Conservation (phyloP, 2,888 invertebrate genomes). For the Drosophila kokeensis region DNA sequence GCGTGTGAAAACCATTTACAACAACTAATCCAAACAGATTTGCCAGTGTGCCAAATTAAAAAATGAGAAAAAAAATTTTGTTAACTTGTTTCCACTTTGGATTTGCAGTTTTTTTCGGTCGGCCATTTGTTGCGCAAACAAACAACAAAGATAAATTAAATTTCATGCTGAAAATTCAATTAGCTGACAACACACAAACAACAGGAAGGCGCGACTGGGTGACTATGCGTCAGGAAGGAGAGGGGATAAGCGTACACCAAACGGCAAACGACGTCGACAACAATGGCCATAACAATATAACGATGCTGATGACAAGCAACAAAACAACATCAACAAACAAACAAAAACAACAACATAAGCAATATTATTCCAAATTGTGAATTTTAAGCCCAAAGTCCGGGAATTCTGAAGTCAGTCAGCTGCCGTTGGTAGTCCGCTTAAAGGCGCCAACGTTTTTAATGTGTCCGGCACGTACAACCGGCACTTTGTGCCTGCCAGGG, state of each 20-base stretch:
- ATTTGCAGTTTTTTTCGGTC: constrained; percentile 45
- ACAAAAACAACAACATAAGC: constrained; percentile 47
- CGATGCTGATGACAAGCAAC: constrained; percentile 75
- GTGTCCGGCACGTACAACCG: constrained; percentile 68
- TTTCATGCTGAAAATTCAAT: constrained; percentile 81
- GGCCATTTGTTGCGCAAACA: constrained; percentile 72
- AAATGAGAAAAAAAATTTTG: constrained; percentile 30
- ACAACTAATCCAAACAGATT: constrained; percentile 45
- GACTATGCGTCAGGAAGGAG: constrained; percentile 19
- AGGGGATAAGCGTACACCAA: constrained; percentile 35
- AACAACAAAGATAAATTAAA: constrained; percentile 79
- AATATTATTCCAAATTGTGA: constrained; percentile 76
- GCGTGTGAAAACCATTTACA: constrained; percentile 29
- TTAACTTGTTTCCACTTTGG: constrained; percentile 55
- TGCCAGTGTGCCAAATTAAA: constrained; percentile 37
- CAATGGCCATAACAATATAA: constrained; percentile 78
- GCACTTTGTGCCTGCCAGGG: constrained; percentile 22
- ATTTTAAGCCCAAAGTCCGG: constrained; percentile 60
- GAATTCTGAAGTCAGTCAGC: constrained; percentile 1
- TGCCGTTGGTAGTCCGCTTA: constrained; percentile 34
- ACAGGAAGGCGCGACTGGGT: constrained; percentile 25
- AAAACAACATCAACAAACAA: constrained; percentile 30
- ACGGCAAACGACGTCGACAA: constrained; percentile 49
- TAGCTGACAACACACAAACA: constrained; percentile 76
- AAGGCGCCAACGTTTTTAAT: constrained; percentile 68